Conservation (phyloP, 2,888 invertebrate species). For the Halocaridina rubra region DNA sequence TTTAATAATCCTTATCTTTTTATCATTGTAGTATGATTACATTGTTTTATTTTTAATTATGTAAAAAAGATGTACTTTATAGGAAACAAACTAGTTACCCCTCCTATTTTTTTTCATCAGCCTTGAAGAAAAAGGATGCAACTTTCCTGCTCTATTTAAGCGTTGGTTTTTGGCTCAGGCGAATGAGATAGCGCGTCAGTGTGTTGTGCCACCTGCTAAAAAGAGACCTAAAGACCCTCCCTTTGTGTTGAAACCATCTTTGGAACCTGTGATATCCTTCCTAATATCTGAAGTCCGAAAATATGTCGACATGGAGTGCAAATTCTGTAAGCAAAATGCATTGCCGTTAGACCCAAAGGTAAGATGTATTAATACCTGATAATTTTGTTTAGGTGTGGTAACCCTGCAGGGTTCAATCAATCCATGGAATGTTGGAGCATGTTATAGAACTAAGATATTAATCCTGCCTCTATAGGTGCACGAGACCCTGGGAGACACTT, state of each 20-base stretch:
- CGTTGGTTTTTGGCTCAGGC: slow-evolving; percentile 76
- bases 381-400: no score
- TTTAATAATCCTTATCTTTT: no score
- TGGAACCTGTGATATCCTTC: slow-evolving; percentile 74
- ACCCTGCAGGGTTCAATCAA: no score
- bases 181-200: slow-evolving; percentile 77
- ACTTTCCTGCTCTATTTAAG: slow-evolving; percentile 76
- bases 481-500: no score
- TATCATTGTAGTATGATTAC: no score
- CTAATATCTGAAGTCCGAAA: slow-evolving; percentile 75
- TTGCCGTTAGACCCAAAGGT: slow-evolving; percentile 72
- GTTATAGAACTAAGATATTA: no score
- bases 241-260: slow-evolving; percentile 76
- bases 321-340: slow-evolving; percentile 74
- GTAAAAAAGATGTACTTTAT: no score
- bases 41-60: no score
- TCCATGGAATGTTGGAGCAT: no score
- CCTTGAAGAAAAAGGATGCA: slow-evolving; percentile 74
- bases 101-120: no score
- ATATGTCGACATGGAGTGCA: slow-evolving; percentile 76
- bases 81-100: no score
- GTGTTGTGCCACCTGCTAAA: slow-evolving; percentile 77
- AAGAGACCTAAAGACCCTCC: slow-evolving; percentile 72
- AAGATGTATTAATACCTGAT: neutral
- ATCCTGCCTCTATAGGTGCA: no score